Base-by-base conservation (phyloP, 1,140 invertebrate species). In the Charaxes varanes region DNA sequence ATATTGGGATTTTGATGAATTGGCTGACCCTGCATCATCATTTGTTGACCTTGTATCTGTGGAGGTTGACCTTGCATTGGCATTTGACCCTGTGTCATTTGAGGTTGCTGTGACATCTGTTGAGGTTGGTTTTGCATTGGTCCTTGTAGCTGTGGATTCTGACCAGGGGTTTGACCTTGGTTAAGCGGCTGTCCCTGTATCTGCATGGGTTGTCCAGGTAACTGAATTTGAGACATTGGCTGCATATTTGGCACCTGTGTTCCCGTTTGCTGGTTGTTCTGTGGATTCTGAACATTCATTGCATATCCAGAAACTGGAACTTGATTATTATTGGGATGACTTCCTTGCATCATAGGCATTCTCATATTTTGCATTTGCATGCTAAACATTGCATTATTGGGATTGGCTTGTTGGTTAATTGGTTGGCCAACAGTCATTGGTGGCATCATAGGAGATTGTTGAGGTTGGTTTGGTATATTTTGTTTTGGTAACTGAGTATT, bases 291-390 rank as follows among this genome's bases (percentile, higher is more conserved):
- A 23, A 70, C 42, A 45, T 64, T 69, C 41, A 72, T 44, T 8
- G 63, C 52, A 35, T 70, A 81, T 7, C 48, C 61, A 2, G 66
- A 58, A 6, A 67, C 57, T 8, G 66, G 62, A 6, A 68, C 51
- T 48, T 53, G 68, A 26, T 62, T 71, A 26, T 53, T 40, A 28
- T 62, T 67, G 17, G 69, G 61, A 23, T 70, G 65, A 28, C 63
- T 68, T 1, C 62, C 67, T 52, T 64, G 67, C 60, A 72, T 63
- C 4, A 70, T 41, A 2, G 76, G 62, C 72, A 78, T 74, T 58
- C 76, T 65, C 71, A 82, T 78, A 41, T 82, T 82, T 26, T 64
- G 67, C 67, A 82, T 67, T 63, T 79, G 76, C 62, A 82, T 65
- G 5, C 60, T 62, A 24, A 61, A 46, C 56, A 73, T 65, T 6